Evolutionary conservation across 2,113 vertebrate species (phyloP), one percentile per base, ranked within the genome.

Genomic region (Poeciliopsis turrubarensis): DNA sequence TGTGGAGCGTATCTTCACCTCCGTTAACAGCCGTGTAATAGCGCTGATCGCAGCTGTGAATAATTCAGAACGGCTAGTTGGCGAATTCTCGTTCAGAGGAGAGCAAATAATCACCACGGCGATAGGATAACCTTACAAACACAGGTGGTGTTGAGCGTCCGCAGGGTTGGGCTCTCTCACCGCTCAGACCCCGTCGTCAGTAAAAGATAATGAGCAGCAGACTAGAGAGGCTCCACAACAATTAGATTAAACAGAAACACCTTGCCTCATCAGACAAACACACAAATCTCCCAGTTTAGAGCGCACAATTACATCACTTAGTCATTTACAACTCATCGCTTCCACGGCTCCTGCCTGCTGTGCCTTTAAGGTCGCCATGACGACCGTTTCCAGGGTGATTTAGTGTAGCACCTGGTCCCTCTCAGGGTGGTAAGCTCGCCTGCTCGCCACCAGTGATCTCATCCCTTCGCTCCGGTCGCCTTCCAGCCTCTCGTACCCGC

Each of bases 361-460:
- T 87, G 84, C 79, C 91, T 92, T 91, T 90, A 90, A 92, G 89
- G 92, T 93, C 81, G 87, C 92, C 92, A 91, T 92, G 85, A 87
- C 68, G 69, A 93, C 89, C 15, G 91, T 92, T 91, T 90, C 91
- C 92, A 93, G 74, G 86, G 89, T 89, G 89, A 93, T 92, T 83
- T 86, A 90, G 84, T 66, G 85, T 79, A 92, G 87, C 92, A 92
- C 91, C 92, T 92, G 92, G 89, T 90, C 86, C 86, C 89, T 91
- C 90, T 89, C 86, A 77, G 89, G 90, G 91, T 91, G 91, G 90
- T 89, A 75, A 78, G 51, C 87, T 85, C 77, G 72, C 81, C 85
- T 77, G 80, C 86, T 83, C 71, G 41, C 86, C 86, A 72, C 85
- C 86, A 77, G 75, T 92, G 89, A 93, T 90, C 86, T 92, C 91